These are phyloP conservation scores for Dasysyrphus albostriatus DNA, from an alignment of 2,888 invertebrate species.

Conservation along the genomic window DNA sequence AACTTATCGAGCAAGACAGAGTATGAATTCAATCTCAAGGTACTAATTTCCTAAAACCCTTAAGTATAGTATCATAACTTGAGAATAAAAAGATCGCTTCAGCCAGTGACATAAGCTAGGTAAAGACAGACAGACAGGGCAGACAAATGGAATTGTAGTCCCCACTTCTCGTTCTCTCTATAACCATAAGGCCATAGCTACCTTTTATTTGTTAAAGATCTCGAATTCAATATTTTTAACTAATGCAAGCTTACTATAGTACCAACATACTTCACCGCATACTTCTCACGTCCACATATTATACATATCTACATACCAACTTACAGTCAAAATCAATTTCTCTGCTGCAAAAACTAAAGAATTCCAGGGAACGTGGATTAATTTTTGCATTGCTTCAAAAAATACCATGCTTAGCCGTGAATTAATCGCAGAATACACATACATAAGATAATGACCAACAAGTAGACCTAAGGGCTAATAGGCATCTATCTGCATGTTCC, in stretches of 20 bases:
- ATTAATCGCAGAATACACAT: constrained; percentile 43
- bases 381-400: constrained; percentile 18
- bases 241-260: not conserved
- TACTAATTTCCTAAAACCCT: too few relatives aligned
- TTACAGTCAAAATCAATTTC: not conserved
- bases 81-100: too few relatives aligned
- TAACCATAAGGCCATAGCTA: too few relatives aligned
- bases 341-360: constrained; percentile 4
- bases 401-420: constrained; percentile 34
- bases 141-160: too few relatives aligned
- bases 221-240: too few relatives aligned
- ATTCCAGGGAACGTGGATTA: not conserved
- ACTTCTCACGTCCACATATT: not conserved
- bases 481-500: constrained; percentile 59
- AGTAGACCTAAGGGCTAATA: constrained; percentile 67
- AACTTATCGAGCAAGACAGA: too few relatives aligned
- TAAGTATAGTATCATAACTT: too few relatives aligned
- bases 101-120: too few relatives aligned
- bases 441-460: constrained; percentile 63
- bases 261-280: not conserved
- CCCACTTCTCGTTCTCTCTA: too few relatives aligned
- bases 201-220: too few relatives aligned
- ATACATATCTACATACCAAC: not conserved
- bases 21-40: too few relatives aligned
- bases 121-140: too few relatives aligned